Conservation (phyloP, 2,888 invertebrate genomes). For the Drosophila pseudotalamancana region DNA sequence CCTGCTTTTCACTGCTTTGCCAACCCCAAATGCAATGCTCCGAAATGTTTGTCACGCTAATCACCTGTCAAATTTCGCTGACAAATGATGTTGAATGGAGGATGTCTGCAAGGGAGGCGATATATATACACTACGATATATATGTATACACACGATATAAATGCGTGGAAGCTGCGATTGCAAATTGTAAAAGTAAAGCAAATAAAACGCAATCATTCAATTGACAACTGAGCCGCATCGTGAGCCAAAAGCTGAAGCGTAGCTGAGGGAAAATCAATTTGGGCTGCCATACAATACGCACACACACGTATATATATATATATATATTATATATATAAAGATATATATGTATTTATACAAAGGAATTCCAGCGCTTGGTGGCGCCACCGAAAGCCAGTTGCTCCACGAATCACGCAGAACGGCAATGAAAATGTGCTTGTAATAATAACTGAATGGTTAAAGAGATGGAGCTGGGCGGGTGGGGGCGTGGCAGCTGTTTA, state of each 20-base stretch:
- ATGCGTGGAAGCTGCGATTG: conserved; percentile 25
- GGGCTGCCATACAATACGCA: conserved; percentile 13
- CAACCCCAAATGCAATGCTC: conserved; percentile 8
- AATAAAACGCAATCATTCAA: conserved; percentile 80
- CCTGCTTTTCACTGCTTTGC: background rate
- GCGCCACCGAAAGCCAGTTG: conserved; percentile 58
- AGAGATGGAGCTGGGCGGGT: background rate
- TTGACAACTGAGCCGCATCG: conserved; percentile 69
- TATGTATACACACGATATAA: background rate
- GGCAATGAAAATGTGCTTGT: conserved; percentile 79
- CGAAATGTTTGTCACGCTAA: conserved; percentile 66
- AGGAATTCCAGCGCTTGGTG: conserved; percentile 58
- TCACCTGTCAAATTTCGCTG: conserved; percentile 79
- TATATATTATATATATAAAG: background rate
- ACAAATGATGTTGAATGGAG: conserved; percentile 65
- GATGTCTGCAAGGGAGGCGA: background rate
- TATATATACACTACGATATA: background rate
- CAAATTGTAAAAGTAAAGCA: conserved; percentile 57
- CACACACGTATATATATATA: background rate
- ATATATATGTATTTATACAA: conserved; percentile 24
- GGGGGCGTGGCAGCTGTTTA: background rate
- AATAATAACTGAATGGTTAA: conserved; percentile 64
- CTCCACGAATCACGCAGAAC: conserved; percentile 29
- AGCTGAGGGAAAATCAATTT: conserved; percentile 70
- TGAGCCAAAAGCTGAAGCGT: conserved; percentile 33